These are phyloP conservation scores for Apodemia duryi DNA, from an alignment of 2,888 invertebrate species.

Conservation along the genomic window DNA sequence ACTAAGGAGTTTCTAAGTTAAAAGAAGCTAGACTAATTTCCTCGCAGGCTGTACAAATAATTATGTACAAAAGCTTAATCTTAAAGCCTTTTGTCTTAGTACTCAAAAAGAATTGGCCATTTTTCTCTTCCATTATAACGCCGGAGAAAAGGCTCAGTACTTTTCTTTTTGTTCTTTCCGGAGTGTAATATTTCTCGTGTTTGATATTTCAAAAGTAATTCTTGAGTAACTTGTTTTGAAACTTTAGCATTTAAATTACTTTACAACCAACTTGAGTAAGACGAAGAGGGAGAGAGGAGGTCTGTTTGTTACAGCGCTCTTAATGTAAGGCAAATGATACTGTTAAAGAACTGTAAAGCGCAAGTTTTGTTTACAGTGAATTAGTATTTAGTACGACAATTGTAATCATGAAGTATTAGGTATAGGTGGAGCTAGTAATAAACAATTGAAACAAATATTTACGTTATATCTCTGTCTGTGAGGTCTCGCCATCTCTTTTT, in stretches of 20 bases:
- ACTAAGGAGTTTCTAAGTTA: constrained; percentile 31
- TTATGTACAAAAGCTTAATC: constrained; percentile 34
- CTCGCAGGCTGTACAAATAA: constrained; percentile 32
- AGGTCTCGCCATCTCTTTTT: too few species aligned
- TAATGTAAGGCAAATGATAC: too few species aligned
- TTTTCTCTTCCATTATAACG: constrained; percentile 19
- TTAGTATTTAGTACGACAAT: too few species aligned
- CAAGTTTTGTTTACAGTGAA: too few species aligned
- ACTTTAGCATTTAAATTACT: background rate
- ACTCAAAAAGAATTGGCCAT: constrained; percentile 28
- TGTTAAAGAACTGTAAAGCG: too few species aligned
- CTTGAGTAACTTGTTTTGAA: background rate
- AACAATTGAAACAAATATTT: too few species aligned
- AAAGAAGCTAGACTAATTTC: constrained; percentile 29
- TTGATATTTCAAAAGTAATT: constrained; percentile 3
- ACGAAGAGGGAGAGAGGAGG: too few species aligned
- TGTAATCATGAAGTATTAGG: too few species aligned
- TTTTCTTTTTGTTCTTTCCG: constrained; percentile 17
- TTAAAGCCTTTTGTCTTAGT: constrained; percentile 30
- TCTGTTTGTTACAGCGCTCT: too few species aligned
- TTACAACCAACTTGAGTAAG: too few species aligned
- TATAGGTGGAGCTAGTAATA: too few species aligned
- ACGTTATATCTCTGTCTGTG: too few species aligned
- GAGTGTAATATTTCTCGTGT: constrained; percentile 13
- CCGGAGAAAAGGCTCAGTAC: constrained; percentile 18